A percentile compares a stretch with the other conserved stretches of the same genome.
Evolutionary conservation across 2,113 vertebrate species (phyloP).

Genomic region (Xenopus laevis): DNA sequence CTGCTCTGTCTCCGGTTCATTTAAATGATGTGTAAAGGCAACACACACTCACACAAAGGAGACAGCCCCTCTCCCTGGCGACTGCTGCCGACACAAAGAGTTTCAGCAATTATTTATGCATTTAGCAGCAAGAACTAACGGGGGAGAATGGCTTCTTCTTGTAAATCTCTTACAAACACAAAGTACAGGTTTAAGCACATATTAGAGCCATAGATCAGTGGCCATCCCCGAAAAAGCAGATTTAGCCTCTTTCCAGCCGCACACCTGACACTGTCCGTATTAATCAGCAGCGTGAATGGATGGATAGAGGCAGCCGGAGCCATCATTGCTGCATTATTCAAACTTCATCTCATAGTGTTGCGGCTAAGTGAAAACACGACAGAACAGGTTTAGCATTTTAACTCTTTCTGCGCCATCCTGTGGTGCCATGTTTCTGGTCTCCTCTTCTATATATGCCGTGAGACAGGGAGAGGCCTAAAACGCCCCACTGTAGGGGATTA

Average conservation of each 20-base stretch:
- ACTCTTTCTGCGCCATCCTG: too few species aligned
- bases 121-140: background rate
- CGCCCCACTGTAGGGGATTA: too few species aligned
- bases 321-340: background rate
- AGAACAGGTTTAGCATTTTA: background rate
- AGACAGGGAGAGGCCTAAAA: too few species aligned
- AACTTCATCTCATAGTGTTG: background rate
- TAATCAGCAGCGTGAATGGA: background rate
- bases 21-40: too few species aligned
- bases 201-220: slow-evolving; percentile 3
- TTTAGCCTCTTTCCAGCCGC: background rate
- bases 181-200: background rate
- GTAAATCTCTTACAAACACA: slow-evolving; percentile 11
- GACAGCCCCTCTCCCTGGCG: background rate
- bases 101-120: slow-evolving; percentile 1
- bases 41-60: too few species aligned
- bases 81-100: background rate
- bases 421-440: too few species aligned
- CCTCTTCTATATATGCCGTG: too few species aligned
- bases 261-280: background rate
- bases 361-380: background rate
- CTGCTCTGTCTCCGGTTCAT: too few species aligned
- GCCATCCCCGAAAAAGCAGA: background rate
- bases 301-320: background rate
- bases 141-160: background rate